Evolutionary conservation across 1,140 invertebrate species (phyloP), one percentile per base, ranked within the genome.

Genomic region (Medauroidea extradentata): DNA sequence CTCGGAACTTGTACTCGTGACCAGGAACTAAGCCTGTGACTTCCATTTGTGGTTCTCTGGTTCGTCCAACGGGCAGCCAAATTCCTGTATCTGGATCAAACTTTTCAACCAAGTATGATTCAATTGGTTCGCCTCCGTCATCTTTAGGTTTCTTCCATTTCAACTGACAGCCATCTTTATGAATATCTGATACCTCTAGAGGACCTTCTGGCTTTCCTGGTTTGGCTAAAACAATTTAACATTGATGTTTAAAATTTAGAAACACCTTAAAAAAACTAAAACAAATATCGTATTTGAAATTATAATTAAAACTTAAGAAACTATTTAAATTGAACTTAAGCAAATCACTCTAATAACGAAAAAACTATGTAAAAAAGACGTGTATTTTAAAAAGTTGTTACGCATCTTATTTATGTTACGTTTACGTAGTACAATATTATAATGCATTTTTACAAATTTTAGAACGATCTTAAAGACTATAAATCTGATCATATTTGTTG

Each of bases 111-210:
- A 97, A 79, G 74, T 99, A 99, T 34, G 86, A 88, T 68, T 95
- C 93, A 64, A 98, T 88, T 2, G 93, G 93, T 71, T 95, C 89
- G 9, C 97, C 97, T 58, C 97, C 97, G 74, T 99, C 96, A 74
- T 99, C 96, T 71, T 94, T 97, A 1, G 96, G 95, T 75, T 92
- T 89, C 72, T 97, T 96, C 97, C 97, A 99, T 71, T 94, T 93
- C 2, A 99, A 81, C 55, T 90, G 97, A 75, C 93, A 96, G 34
- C 91, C 92, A 64, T 98, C 94, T 65, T 96, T 96, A 79, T 92
- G 84, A 44, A 99, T 85, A 69, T 98, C 94, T 1, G 90, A 89
- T n/a, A 98, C 93, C 73, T 96, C 93, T 2, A 98, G 73, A 8
- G 96, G 96, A 43, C 95, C 96, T 79, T 96, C 92, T 0, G 96